Evolutionary conservation across 2,797 vertebrate genomes (phyloP).

Genomic region (Remorina albescens): DNA sequence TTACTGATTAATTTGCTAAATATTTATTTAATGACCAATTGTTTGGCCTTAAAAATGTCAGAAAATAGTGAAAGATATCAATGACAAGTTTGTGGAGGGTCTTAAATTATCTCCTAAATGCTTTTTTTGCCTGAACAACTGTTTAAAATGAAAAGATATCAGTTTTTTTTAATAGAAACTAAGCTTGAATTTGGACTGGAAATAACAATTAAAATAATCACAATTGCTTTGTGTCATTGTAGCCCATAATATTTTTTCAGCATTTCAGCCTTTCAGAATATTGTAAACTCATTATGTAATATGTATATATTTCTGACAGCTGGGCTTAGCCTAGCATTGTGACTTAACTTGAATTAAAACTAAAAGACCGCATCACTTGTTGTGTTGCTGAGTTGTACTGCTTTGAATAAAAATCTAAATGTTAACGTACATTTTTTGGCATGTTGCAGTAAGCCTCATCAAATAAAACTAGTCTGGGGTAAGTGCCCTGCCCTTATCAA

Average conservation of each 20-base stretch:
- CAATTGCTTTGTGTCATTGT: background rate
- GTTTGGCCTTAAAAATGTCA: background rate
- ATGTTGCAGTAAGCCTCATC: constrained; percentile 29
- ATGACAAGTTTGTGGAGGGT: background rate
- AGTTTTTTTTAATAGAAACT: too few relatives aligned
- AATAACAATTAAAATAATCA: background rate
- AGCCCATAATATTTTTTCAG: background rate
- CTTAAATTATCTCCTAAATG: background rate
- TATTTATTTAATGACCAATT: background rate
- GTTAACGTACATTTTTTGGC: constrained; percentile 7
- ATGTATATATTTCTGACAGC: too few relatives aligned
- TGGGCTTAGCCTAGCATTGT: too few relatives aligned
- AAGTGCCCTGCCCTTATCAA: constrained; percentile 45
- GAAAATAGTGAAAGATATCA: background rate
- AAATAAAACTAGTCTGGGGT: constrained; percentile 48
- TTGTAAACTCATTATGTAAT: too few relatives aligned
- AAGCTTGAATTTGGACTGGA: too few relatives aligned
- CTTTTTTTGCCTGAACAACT: background rate
- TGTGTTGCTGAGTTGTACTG: too few relatives aligned
- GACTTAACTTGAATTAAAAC: background rate
- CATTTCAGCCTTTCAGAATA: too few relatives aligned
- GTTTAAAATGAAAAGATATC: background rate
- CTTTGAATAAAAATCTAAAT: background rate
- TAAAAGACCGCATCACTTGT: background rate
- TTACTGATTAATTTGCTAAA: background rate